Conservation (phyloP, 2,888 invertebrate species). For the Drosophila paucipuncta region DNA sequence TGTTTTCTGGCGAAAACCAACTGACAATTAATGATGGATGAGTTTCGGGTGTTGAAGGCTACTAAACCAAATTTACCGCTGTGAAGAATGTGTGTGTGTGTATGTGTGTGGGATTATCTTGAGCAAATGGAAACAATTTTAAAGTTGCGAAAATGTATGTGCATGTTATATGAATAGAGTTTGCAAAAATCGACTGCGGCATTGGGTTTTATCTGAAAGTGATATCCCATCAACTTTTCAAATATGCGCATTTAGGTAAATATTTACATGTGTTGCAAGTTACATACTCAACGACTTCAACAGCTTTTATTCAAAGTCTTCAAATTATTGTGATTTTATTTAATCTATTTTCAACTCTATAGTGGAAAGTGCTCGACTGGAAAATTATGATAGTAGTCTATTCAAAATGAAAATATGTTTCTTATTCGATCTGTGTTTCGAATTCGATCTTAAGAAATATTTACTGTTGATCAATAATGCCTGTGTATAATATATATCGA, state of each 20-base stretch:
- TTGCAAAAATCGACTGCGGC: not conserved
- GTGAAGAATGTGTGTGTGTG: constrained; percentile 5
- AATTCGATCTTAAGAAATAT: not conserved
- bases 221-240: not conserved
- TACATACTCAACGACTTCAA: not conserved
- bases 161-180: not conserved
- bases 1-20: constrained; percentile 33
- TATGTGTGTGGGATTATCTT: constrained; percentile 24
- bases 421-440: not conserved
- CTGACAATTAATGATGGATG: constrained; percentile 82
- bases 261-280: not conserved
- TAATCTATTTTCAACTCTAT: not conserved
- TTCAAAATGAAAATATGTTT: not conserved
- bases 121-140: constrained; percentile 17
- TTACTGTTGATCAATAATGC: not conserved
- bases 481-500: not conserved
- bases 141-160: constrained; percentile 3
- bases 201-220: not conserved
- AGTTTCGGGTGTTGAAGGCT: constrained; percentile 53
- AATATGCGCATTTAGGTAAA: not conserved
- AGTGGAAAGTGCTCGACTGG: not conserved
- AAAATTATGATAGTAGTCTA: too few species aligned
- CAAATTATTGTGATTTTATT: not conserved
- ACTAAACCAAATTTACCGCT: constrained; percentile 46
- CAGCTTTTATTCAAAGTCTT: not conserved